These are phyloP conservation scores for Leptopilina drosophilae DNA, from an alignment of 2,888 invertebrate species.

Conservation along the genomic window DNA sequence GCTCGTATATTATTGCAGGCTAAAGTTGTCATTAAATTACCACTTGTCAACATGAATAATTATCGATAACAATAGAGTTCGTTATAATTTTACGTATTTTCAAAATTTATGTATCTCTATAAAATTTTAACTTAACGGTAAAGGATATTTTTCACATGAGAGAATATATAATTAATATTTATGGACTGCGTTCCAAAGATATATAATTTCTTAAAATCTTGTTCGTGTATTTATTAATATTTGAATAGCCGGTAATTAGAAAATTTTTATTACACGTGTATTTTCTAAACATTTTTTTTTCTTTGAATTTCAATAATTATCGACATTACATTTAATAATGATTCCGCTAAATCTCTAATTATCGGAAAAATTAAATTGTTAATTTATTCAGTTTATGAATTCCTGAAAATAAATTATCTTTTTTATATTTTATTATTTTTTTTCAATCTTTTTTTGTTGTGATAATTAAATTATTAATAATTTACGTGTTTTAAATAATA, in stretches of 20 bases:
- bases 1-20: not conserved
- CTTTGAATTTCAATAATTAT: not conserved
- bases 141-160: not conserved
- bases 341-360: no score
- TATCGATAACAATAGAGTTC: not conserved
- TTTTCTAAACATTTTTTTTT: not conserved
- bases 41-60: not conserved
- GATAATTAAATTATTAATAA: no score
- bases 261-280: not conserved
- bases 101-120: slow-evolving; percentile 1
- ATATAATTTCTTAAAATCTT: slow-evolving; percentile 3
- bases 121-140: not conserved
- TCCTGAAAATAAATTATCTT: not conserved
- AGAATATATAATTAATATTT: not conserved
- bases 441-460: no score
- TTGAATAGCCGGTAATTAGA: slow-evolving; percentile 1
- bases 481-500: no score
- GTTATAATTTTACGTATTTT: slow-evolving; percentile 1
- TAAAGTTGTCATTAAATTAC: slow-evolving; percentile 20
- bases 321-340: no score
- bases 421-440: not conserved
- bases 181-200: not conserved
- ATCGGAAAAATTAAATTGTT: no score
- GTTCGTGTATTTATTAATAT: not conserved
- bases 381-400: not conserved